These are phyloP conservation scores for Amblyopsis hoosieri DNA, from an alignment of 2,797 vertebrate genomes.

Conservation along the genomic window DNA sequence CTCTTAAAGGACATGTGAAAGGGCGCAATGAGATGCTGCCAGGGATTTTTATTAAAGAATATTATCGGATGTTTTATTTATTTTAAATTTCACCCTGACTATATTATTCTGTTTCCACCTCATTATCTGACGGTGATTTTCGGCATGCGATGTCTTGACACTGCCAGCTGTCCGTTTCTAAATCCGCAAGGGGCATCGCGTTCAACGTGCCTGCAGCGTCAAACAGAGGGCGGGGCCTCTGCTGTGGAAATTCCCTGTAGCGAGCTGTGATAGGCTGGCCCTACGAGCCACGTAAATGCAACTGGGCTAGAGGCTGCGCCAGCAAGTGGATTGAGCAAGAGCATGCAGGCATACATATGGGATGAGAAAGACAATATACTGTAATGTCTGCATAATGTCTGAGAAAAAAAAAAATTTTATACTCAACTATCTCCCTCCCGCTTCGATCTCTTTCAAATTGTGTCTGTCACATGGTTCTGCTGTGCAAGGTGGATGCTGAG, in stretches of 20 bases:
- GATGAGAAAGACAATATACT: slow-evolving; percentile 18
- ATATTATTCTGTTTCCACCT: not conserved
- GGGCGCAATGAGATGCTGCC: not conserved
- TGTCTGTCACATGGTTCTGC: not conserved
- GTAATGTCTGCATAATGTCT: too few species aligned
- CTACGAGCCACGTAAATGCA: slow-evolving; percentile 38
- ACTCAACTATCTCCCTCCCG: slow-evolving; percentile 5
- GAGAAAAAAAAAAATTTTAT: not conserved
- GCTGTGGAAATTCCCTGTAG: slow-evolving; percentile 79
- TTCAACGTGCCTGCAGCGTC: slow-evolving; percentile 71
- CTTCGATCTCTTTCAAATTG: slow-evolving; percentile 3
- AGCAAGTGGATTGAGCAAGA: slow-evolving; percentile 27
- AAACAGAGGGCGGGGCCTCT: slow-evolving; percentile 72
- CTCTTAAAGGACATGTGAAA: not conserved
- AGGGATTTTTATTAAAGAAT: too few species aligned
- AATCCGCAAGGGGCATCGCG: slow-evolving; percentile 58
- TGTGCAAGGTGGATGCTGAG: slow-evolving; percentile 10
- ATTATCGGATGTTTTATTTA: slow-evolving; percentile 14
- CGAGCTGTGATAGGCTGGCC: slow-evolving; percentile 67
- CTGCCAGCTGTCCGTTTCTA: not conserved
- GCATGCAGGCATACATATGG: slow-evolving; percentile 24
- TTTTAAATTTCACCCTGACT: not conserved
- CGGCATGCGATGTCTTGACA: too few species aligned
- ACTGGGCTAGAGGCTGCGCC: slow-evolving; percentile 21
- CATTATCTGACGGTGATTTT: not conserved